These are phyloP conservation scores for Hirtodrosophila duncani DNA, from an alignment of 2,888 invertebrate genomes.

Conservation along the genomic window DNA sequence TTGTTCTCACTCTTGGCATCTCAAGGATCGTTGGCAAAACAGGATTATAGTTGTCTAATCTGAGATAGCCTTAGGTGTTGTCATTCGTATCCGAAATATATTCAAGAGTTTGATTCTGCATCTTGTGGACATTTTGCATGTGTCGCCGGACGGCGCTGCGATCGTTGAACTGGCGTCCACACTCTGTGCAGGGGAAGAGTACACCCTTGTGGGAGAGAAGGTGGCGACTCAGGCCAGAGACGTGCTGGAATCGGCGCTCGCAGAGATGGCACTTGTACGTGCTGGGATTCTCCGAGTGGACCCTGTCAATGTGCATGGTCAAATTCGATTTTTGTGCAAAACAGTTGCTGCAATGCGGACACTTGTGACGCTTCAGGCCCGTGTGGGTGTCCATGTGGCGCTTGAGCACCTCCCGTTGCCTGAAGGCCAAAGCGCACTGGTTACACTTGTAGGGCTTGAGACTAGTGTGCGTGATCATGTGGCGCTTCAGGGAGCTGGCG, in stretches of 20 bases:
- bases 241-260: conserved; percentile 80
- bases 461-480: conserved; percentile 83
- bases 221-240: conserved; percentile 85
- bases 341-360: conserved; percentile 83
- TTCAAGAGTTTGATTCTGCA: conserved; percentile 18
- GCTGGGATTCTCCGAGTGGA: conserved; percentile 82
- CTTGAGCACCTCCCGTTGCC: conserved; percentile 85
- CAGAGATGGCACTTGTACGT: conserved; percentile 84
- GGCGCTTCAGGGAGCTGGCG: conserved; percentile 82
- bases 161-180: conserved; percentile 85
- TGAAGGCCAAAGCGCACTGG: conserved; percentile 82
- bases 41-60: too few relatives aligned
- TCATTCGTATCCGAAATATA: conserved; percentile 24
- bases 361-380: conserved; percentile 83
- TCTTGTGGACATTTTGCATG: conserved; percentile 73
- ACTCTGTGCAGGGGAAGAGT: conserved; percentile 82
- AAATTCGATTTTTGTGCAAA: conserved; percentile 87
- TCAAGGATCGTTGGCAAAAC: too few relatives aligned
- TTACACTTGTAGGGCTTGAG: conserved; percentile 80
- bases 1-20: too few relatives aligned
- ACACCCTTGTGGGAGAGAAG: conserved; percentile 83
- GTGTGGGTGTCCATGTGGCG: conserved; percentile 82
- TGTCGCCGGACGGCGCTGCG: conserved; percentile 86
- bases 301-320: conserved; percentile 81
- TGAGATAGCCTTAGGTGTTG: too few relatives aligned